Conservation (phyloP, 2,113 vertebrate species). For the Mormyrus lacerda region DNA sequence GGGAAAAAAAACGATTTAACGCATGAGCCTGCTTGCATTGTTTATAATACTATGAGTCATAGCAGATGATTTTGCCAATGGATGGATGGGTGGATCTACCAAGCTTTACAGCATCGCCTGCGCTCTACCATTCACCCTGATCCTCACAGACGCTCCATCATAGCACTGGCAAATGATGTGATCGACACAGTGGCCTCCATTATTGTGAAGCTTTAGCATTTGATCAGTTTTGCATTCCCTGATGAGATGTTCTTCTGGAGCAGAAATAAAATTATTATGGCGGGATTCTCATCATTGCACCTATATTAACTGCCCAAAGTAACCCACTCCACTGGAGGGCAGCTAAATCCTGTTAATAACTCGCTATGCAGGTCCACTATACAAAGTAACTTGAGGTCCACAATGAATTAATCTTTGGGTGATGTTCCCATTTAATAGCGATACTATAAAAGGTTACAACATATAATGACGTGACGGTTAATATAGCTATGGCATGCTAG, state of each 20-base stretch:
- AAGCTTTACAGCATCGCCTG: background rate
- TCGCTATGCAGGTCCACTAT: too few relatives aligned
- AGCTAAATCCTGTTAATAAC: too few relatives aligned
- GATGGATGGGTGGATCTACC: background rate
- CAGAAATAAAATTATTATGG: background rate
- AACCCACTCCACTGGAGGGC: too few relatives aligned
- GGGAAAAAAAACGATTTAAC: background rate
- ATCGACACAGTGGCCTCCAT: background rate
- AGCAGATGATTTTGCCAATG: background rate
- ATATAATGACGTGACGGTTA: too few relatives aligned
- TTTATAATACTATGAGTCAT: background rate
- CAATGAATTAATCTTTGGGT: too few relatives aligned
- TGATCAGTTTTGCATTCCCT: background rate
- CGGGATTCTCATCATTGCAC: background rate
- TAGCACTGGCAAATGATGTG: background rate
- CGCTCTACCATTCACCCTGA: background rate
- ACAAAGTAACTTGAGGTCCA: too few relatives aligned
- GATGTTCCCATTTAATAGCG: too few relatives aligned
- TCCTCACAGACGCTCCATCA: background rate
- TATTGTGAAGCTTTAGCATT: background rate
- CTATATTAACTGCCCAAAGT: background rate
- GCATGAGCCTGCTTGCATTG: background rate
- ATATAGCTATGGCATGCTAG: too few relatives aligned
- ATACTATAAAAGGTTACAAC: too few relatives aligned
- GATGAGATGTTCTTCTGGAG: background rate